Base-by-base conservation (phyloP, 2,113 vertebrate species). In the Rhea pennata region DNA sequence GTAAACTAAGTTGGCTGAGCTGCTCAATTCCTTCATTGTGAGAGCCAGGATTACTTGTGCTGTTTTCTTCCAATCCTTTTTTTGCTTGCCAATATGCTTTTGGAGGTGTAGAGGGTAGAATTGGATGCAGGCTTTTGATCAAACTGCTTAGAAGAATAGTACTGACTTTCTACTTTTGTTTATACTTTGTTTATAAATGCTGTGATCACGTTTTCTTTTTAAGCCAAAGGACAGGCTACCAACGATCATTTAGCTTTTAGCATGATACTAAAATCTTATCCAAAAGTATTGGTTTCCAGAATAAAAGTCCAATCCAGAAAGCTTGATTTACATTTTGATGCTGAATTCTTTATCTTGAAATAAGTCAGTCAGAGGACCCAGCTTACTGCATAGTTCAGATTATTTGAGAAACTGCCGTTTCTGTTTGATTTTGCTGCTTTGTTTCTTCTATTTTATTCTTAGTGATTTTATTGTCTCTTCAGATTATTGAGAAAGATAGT, bases 1-100 rank as follows among this genome's bases (percentile, higher is more conserved):
- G 46, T 95, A 86, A 94, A 88, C 36, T 9, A 21, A 76, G 26
- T 46, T 91, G 87, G 75, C 85, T 92, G 93, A 64, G 83, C 29
- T 90, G 83, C 53, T 59, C 50, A 48, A 0, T 44, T 12, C 71
- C 70, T 91, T 84, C 81, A 40, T 59, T 44, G 5, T 24, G 91
- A 95, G 58, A 50, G 53, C 71, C 40, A 73, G 17, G 54, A 40
- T 90, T 13, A 6, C 56, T 94, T 91, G 26, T 44, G 6, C 66
- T 54, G 46, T 59, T 42, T 0, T 44, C 19, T 48, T 54, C 26
- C 40, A 74, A 0, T 33, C 29, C 27, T 91, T 75, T 11, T 21
- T 77, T 56, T 75, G 39, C 89, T 78, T 89, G 84, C 53, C 84
- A 69, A 17, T 65, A 2, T 4, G n/a, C n/a, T 75, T 92, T 23